Percentiles rank a stretch among this genome's conserved stretches.
phyloP scores from a whole-genome alignment of 1,140 invertebrate species.

The Schlechtendalia chinensis region DNA sequence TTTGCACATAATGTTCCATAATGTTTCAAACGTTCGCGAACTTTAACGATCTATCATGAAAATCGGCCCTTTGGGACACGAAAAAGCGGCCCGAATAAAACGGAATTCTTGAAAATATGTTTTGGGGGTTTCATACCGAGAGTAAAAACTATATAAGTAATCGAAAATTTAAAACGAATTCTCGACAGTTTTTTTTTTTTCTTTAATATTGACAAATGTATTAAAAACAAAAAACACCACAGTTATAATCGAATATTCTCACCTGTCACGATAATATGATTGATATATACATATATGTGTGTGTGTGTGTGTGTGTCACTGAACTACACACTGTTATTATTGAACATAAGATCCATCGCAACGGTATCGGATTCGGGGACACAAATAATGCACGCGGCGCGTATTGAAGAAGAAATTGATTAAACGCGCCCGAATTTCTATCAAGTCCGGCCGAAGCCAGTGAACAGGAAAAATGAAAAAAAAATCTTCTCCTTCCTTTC shows the following conservation, averaged over 20 bases:
- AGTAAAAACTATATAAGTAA: background rate
- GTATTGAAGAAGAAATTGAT: conserved; percentile 21
- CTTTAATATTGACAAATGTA: too few relatives aligned
- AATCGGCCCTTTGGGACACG: background rate
- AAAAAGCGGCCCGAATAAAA: background rate
- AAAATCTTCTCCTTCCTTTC: conserved; percentile 25
- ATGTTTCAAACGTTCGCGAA: background rate
- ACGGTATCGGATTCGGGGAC: background rate
- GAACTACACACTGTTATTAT: too few relatives aligned
- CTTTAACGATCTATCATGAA: background rate
- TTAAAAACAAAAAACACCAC: too few relatives aligned
- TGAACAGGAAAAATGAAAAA: conserved; percentile 36
- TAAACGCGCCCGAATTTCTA: conserved; percentile 14
- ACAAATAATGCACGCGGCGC: background rate
- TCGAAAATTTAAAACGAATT: background rate
- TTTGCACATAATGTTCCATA: too few relatives aligned
- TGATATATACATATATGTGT: too few relatives aligned
- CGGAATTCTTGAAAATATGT: background rate
- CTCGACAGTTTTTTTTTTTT: background rate
- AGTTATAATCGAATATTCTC: too few relatives aligned
- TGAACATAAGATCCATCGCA: too few relatives aligned
- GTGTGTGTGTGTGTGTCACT: too few relatives aligned
- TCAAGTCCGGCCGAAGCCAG: conserved; percentile 12
- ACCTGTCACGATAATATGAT: too few relatives aligned
- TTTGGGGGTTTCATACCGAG: background rate